These are phyloP conservation scores for Ichneumoninae sp. DNA, from an alignment of 2,888 invertebrate genomes.

Conservation along the genomic window DNA sequence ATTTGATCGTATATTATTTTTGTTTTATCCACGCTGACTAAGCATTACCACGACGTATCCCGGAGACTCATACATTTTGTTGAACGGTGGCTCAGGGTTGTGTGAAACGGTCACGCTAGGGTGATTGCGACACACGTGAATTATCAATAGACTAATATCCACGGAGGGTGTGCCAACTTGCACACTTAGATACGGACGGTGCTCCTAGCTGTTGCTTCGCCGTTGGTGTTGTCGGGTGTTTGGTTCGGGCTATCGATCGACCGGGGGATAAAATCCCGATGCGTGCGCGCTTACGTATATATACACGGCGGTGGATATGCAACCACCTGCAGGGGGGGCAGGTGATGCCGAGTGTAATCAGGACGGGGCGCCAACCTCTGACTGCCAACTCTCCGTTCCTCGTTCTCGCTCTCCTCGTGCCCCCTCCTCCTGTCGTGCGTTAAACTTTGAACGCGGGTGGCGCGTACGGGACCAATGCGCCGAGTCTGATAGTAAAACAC, in stretches of 20 bases:
- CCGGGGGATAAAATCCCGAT: conserved; percentile 69
- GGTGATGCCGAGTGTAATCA: conserved; percentile 77
- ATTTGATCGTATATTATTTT: neutral
- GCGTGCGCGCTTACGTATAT: conserved; percentile 53
- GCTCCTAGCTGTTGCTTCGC: conserved; percentile 52
- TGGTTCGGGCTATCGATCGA: conserved; percentile 59
- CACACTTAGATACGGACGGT: conserved; percentile 10
- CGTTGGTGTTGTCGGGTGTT: conserved; percentile 43
- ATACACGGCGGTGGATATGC: conserved; percentile 67
- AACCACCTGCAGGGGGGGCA: conserved; percentile 78
- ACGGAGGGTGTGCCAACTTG: conserved; percentile 23
- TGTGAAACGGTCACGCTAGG: conserved; percentile 56
- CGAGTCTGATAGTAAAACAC: neutral
- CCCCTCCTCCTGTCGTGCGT: conserved; percentile 61
- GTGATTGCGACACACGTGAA: conserved; percentile 45
- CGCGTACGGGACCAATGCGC: conserved; percentile 5
- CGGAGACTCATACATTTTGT: conserved; percentile 25
- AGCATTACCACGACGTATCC: neutral
- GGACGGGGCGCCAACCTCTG: conserved; percentile 75
- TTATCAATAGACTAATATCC: conserved; percentile 57
- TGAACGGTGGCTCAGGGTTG: conserved; percentile 23
- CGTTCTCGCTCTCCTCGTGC: conserved; percentile 44
- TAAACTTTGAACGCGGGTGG: conserved; percentile 56
- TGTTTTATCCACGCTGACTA: neutral
- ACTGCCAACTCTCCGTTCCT: conserved; percentile 58